Evolutionary conservation across 2,888 invertebrate genomes (phyloP).

Genomic region (Criorhina ranunculi): DNA sequence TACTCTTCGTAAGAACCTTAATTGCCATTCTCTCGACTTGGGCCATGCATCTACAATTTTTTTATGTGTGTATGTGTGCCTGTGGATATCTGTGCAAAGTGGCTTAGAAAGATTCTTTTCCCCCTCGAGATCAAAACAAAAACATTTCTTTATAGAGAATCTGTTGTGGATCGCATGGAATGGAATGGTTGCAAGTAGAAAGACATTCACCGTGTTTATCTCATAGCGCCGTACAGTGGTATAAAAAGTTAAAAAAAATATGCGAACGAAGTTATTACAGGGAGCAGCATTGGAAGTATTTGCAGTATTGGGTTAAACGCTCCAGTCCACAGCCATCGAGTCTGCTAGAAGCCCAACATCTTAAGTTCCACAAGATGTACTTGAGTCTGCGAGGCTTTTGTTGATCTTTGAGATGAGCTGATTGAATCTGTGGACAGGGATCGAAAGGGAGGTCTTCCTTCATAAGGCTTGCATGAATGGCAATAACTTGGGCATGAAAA

Average conservation of each 20-base stretch:
- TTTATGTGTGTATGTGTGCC: constrained; percentile 22
- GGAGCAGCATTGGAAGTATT: no score
- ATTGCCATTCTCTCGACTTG: constrained; percentile 71
- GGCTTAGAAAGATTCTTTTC: constrained; percentile 65
- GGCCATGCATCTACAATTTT: constrained; percentile 59
- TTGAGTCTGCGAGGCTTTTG: no score
- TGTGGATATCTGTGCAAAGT: constrained; percentile 46
- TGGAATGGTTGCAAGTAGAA: constrained; percentile 59
- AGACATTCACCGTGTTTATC: constrained; percentile 52
- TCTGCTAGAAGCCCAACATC: no score
- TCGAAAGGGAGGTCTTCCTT: no score
- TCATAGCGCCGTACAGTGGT: constrained; percentile 41
- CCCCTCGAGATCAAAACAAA: constrained; percentile 64
- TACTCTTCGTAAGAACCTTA: constrained; percentile 63
- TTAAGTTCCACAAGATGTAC: no score
- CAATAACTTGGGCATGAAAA: no score
- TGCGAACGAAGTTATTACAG: not conserved
- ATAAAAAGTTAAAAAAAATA: not conserved
- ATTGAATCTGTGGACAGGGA: no score
- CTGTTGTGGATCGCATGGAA: constrained; percentile 51
- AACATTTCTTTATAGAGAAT: constrained; percentile 63
- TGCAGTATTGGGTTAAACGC: no score
- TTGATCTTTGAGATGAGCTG: no score
- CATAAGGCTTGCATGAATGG: no score
- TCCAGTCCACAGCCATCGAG: no score